Base-by-base conservation (phyloP, 2,888 invertebrate species). In the Helicoverpa assulta region DNA sequence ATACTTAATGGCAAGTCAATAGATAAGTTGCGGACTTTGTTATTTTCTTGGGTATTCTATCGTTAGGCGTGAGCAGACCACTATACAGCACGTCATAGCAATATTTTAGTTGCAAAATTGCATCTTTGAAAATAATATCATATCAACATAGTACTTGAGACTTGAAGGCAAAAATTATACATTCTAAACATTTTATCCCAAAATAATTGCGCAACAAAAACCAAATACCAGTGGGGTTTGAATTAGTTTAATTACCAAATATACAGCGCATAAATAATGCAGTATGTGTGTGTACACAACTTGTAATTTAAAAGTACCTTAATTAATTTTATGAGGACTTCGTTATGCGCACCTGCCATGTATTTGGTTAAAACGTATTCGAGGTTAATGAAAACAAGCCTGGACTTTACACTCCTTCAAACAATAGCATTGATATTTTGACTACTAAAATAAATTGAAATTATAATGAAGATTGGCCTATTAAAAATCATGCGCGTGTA, bases 91-190 rank as follows among this genome's bases (percentile, higher is more conserved):
- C 2, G 40, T 14, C 10, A 52, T 4, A 18, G 4, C 14, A 29
- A 62, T n/a, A 40, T 29, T n/a, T 50, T 29, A 47, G 29, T 50
- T 40, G 21, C 40, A 55, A 70, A 7, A 14, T 7, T 55, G 16
- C n/a, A 12, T 19, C 37, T 10, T 47, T 7, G 26, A 29, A 37
- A 26, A 58, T 43, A 16, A 58, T 43, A 18, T 37, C 26, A 37
- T 14, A 54, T 16, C n/a, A 53, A 10, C 19, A 54, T 21, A 21
- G 21, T 21, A 21, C 21, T 21, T 21, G 21, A 21, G 21, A 21
- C 61, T 53, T 60, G 40, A 47, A 57, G 10, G 7, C 16, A 72
- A 50, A 73, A 73, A 72, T 5, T 59, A 52, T 54, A 54, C 58
- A 66, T 58, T 21, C 57, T 54, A 10, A 43, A 56, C 56, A 10